Evolutionary conservation across 2,888 invertebrate genomes (phyloP).

Genomic region (Drosophila birchii): DNA sequence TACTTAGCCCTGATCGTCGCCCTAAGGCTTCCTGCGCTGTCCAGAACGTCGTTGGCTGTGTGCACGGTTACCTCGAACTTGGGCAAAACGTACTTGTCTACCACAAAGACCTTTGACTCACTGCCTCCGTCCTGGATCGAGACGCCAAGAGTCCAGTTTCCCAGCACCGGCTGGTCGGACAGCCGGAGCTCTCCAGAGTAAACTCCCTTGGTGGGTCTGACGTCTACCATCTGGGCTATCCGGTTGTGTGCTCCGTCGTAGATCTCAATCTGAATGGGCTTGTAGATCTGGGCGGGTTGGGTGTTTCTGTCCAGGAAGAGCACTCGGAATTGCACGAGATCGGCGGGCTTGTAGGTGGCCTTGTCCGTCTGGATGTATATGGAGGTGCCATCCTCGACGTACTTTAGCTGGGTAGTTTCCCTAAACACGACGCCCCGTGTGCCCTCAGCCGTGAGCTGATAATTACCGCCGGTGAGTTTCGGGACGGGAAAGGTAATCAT

Average conservation of each 20-base stretch:
- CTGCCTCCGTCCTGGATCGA: constrained; percentile 84
- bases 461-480: constrained; percentile 65
- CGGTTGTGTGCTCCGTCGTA: constrained; percentile 90
- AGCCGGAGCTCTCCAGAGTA: constrained; percentile 91
- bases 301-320: constrained; percentile 90
- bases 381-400: constrained; percentile 88
- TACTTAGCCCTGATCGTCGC: constrained; percentile 94
- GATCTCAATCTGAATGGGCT: constrained; percentile 78
- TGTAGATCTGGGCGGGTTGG: constrained; percentile 86
- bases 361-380: constrained; percentile 97
- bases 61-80: constrained; percentile 95
- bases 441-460: constrained; percentile 85
- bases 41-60: constrained; percentile 92
- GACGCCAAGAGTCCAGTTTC: constrained; percentile 93
- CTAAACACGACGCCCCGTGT: constrained; percentile 90
- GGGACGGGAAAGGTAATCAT: constrained; percentile 90
- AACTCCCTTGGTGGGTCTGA: constrained; percentile 89
- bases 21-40: constrained; percentile 90
- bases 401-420: constrained; percentile 89
- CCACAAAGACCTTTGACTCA: constrained; percentile 85
- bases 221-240: constrained; percentile 91
- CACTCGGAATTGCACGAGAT: constrained; percentile 90
- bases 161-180: constrained; percentile 93
- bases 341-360: constrained; percentile 94
- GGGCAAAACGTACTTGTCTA: constrained; percentile 96